A percentile compares a stretch with the other conserved stretches of the same genome.
phyloP scores from a whole-genome alignment of 2,797 vertebrate species.

The Phoxinus dragarum region DNA sequence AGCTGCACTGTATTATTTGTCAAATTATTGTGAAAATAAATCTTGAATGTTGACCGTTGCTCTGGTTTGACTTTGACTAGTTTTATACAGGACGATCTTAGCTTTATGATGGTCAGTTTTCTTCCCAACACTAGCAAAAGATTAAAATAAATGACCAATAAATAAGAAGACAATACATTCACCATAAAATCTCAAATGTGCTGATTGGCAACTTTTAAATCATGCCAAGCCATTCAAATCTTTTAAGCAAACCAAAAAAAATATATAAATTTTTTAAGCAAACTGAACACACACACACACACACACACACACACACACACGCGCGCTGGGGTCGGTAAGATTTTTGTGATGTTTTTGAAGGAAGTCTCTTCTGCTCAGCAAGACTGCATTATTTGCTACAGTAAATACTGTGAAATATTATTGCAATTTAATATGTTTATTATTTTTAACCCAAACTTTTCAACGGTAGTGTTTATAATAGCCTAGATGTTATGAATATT shows the following conservation, averaged over 20 bases:
- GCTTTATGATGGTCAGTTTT: not conserved
- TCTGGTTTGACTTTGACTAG: not conserved
- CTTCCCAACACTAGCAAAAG: not conserved
- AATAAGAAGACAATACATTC: not conserved
- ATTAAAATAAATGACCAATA: not conserved
- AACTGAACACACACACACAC: too few species aligned
- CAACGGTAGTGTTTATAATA: not conserved
- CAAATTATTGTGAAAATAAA: not conserved
- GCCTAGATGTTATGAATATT: too few species aligned
- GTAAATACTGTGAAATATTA: not conserved
- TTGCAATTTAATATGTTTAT: not conserved
- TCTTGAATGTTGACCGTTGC: not conserved
- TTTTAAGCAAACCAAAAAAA: too few species aligned
- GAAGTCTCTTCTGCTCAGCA: not conserved
- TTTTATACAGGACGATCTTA: not conserved
- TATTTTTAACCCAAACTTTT: not conserved
- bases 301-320: not conserved
- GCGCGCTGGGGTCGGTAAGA: too few species aligned
- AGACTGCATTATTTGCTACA: not conserved
- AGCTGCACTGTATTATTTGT: too few species aligned
- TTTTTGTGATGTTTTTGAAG: too few species aligned
- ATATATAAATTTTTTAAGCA: too few species aligned
- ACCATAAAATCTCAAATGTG: not conserved
- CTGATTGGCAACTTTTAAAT: not conserved
- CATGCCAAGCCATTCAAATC: not conserved